phyloP scores from a whole-genome alignment of 2,113 vertebrate species.

The Mungos mungo region DNA sequence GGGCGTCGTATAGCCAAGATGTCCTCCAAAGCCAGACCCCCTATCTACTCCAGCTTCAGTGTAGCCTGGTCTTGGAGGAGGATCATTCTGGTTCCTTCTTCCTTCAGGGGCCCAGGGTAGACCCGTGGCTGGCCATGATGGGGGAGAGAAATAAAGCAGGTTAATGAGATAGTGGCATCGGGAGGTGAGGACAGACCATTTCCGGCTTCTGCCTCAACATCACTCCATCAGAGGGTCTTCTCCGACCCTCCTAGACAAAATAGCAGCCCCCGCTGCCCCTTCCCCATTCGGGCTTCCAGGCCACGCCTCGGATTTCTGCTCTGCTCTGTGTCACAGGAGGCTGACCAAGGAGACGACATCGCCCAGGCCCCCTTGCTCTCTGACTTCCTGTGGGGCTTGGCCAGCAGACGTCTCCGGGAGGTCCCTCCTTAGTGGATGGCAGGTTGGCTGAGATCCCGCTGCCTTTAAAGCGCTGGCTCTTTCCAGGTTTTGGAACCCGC shows the following conservation, averaged over 20 bases:
- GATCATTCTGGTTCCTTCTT: neutral
- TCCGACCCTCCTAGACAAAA: too few species aligned
- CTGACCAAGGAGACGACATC: neutral
- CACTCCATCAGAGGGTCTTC: neutral
- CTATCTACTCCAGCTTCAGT: neutral
- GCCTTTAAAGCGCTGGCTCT: neutral
- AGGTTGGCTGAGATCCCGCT: neutral
- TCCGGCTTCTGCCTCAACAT: neutral
- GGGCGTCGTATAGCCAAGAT: neutral
- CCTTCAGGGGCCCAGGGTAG: neutral
- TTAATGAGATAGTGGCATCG: fast-evolving
- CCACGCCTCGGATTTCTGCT: fast-evolving
- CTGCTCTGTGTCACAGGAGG: neutral
- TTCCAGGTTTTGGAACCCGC: neutral
- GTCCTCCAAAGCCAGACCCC: neutral
- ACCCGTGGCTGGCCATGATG: too few species aligned
- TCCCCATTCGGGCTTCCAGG: neutral
- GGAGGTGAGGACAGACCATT: neutral
- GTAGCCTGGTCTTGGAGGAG: neutral
- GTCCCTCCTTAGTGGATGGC: fast-evolving
- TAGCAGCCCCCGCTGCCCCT: fast-evolving
- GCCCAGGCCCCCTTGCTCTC: neutral
- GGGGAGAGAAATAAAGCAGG: neutral
- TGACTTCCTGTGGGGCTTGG: neutral
- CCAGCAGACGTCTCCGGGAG: neutral